A percentile compares a stretch with the other conserved stretches of the same genome.
Conservation (phyloP, 1,140 invertebrate species). For the Aphis craccivora region DNA sequence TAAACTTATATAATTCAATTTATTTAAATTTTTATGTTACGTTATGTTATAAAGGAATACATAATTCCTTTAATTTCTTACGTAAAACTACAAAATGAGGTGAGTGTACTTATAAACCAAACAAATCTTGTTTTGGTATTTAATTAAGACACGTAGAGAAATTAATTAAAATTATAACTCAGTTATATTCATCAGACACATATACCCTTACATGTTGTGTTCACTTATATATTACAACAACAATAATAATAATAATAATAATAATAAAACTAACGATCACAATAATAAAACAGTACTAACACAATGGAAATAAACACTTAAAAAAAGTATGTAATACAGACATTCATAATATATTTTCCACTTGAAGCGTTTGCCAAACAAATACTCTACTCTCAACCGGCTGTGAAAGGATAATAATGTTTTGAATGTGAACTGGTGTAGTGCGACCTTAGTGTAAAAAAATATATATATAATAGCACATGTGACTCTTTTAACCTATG, state of each 20-base stretch:
- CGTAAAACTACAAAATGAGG: neutral
- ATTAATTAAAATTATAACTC: constrained; percentile 25
- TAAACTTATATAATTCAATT: neutral
- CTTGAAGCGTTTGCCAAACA: constrained; percentile 43
- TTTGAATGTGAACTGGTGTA: neutral
- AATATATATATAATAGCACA: neutral
- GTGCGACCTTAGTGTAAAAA: neutral
- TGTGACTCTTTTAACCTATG: neutral
- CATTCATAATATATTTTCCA: constrained; percentile 32
- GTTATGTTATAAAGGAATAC: neutral
- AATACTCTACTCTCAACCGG: constrained; percentile 40
- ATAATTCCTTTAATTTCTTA: neutral
- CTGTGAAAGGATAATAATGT: constrained; percentile 27
- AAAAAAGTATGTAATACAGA: neutral
- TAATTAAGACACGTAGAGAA: neutral
- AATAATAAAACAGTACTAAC: neutral
- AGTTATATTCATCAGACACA: neutral
- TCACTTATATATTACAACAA: neutral
- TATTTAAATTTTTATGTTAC: neutral
- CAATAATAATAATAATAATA: constrained; percentile 22
- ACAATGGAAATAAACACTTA: constrained; percentile 36
- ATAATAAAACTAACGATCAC: neutral
- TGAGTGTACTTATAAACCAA: neutral
- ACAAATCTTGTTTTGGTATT: neutral
- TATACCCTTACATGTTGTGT: neutral